Evolutionary conservation across 2,113 vertebrate genomes (phyloP), one percentile per base, ranked within the genome.

Genomic region (Podarcis raffonei): DNA sequence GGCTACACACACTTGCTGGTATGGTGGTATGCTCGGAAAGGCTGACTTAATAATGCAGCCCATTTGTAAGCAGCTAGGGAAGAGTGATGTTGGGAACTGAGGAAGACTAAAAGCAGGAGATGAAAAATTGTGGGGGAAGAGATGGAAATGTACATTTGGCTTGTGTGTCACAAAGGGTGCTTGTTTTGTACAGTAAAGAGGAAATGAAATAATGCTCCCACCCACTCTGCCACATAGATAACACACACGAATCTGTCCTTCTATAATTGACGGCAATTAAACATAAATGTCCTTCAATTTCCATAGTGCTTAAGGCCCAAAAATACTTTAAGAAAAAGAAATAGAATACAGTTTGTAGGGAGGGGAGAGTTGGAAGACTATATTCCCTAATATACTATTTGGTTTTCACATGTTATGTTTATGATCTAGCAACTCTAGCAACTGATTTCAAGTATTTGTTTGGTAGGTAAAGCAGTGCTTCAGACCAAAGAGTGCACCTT

Each of bases 91-190:
- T 32, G 72, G 71, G 16, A 84, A 81, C 76, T 93, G 90, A 75
- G 85, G 90, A 93, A 89, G 90, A 88, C 84, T 85, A 89, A 92
- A 89, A 93, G 87, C 84, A 92, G 88, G 78, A 94, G 92, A 95
- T 93, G 92, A 92, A 77, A 81, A 94, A 92, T 42, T 75, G 6
- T 78, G 76, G 65, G 48, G 84, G 92, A 53, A 84, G 39, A 89
- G 68, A 30, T 32, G 89, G 92, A 93, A 94, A 90, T 79, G 87
- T 65, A 66, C 91, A 93, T 81, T 72, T 22, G 0, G 42, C 91
- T 94, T 93, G 91, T 86, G 86, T 88, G 79, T 81, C 62, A 88
- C 87, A 91, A 92, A 93, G 1, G 32, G 76, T 6, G n/a, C 23
- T 1, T 48, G 85, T 93, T 92, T 92, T 74, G 78, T 88, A 86